Evolutionary conservation across 2,888 invertebrate genomes (phyloP), one percentile per base, ranked within the genome.

Genomic region (Caenorhabditis wallacei): DNA sequence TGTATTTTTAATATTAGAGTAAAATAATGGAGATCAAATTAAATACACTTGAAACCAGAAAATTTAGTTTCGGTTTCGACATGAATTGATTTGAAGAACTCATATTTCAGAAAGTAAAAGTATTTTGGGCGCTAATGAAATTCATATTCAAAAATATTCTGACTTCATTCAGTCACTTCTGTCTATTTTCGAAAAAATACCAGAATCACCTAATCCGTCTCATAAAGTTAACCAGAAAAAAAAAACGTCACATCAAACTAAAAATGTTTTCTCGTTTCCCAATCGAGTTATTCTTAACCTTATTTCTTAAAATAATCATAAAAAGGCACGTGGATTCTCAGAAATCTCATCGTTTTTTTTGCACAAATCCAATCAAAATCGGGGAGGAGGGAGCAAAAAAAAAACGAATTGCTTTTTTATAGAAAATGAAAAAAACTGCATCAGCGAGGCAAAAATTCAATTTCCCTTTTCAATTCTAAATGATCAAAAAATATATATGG

Each of bases 331-430:
- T 70, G 66, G 26, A 37, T 22, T 61, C 35, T n/a, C 40, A 10
- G 20, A n/a, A 51, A 18, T 10, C 10, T 2, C 43, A 43, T 8
- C 43, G 2, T 35, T 56, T 51, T 30, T 46, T 63, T 7, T 4
- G 11, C 11, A 10, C 43, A 70, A 70, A 70, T 70, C 48, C 70
- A 70, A 70, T 70, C 70, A 70, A 48, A 70, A 70, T 43, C 43
- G 5, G 40, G n/a, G 22, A n/a, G 18, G 2, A 13, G 57, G 35
- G 57, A 18, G 18, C 2, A 10, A 22, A 10, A 46, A 20, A 30
- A 46, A 26, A 46, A 46, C 20, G 26, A 24, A 24, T 11, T 13
- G 16, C 22, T 53, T 30, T 53, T 53, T 43, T 56, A 57, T 57
- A 22, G 48, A 56, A 71, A 71, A n/a, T 11, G 22, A 56, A 56